These are phyloP conservation scores for Pitta sordida DNA, from an alignment of 2,113 vertebrate species.

Conservation along the genomic window DNA sequence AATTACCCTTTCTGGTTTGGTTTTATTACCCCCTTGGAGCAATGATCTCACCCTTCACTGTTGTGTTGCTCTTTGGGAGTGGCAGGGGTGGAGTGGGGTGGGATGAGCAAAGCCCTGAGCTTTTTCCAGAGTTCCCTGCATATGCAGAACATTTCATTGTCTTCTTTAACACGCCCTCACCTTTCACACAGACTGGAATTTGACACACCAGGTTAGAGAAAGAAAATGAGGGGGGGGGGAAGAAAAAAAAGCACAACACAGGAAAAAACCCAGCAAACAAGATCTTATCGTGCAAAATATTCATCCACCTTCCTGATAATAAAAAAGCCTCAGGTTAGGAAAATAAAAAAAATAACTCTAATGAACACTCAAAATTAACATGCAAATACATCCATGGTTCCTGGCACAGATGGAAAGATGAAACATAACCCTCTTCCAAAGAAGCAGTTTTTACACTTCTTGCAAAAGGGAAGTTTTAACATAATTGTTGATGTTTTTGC, in stretches of 20 bases:
- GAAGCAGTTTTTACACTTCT: neutral
- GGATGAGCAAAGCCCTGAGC: conserved; percentile 61
- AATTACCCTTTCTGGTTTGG: conserved; percentile 63
- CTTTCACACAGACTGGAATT: conserved; percentile 69
- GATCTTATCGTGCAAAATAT: conserved; percentile 50
- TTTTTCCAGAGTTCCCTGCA: conserved; percentile 62
- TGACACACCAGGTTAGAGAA: conserved; percentile 20
- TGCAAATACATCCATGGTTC: conserved; percentile 38
- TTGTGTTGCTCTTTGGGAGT: conserved; percentile 53
- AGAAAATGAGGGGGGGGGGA: neutral
- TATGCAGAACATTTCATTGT: conserved; percentile 67
- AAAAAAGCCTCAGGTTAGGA: conserved; percentile 60
- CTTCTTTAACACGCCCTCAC: conserved; percentile 63
- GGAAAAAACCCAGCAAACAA: conserved; percentile 55
- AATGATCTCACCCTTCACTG: conserved; percentile 64
- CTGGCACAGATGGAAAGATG: neutral
- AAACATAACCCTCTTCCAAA: neutral
- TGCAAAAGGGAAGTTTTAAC: neutral
- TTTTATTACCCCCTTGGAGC: conserved; percentile 62
- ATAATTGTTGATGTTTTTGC: neutral
- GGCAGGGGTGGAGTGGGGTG: conserved; percentile 55
- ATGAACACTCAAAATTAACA: conserved; percentile 50
- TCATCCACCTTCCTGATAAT: conserved; percentile 49
- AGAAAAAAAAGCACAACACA: neutral
- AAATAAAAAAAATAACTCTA: conserved; percentile 57